Base-by-base conservation (phyloP, 2,113 vertebrate species). In the Nerophis lumbriciformis region DNA sequence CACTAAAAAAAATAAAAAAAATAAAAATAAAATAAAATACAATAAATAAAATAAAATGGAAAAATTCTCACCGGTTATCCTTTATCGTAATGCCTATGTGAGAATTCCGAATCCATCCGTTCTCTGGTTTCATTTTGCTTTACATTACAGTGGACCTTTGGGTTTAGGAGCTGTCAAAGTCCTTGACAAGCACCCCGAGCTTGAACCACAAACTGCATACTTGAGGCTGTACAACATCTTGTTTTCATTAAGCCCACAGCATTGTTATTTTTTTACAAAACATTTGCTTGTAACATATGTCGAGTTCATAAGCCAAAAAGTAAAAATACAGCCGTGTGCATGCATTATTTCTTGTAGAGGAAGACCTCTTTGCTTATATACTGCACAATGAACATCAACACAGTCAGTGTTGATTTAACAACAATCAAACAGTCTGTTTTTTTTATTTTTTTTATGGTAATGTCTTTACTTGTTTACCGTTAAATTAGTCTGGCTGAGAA, bases 401-500 rank as follows among this genome's bases (percentile, higher is more conserved):
- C 28, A 3, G 28, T 28, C 28, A 28, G 28, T 28, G 28, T 28
- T 3, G 28, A 28, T 28, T 28, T 44, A 15, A 35, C 13, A 39
- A 39, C 19, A 59, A 14, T 6, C 8, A 48, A 48, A 48, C 45
- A 48, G 8, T 28, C 11, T 2, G 14, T 35, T 48, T 28, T 48
- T 16, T 15, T 7, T 9, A 48, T 48, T 35, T 48, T 19, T 15
- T 13, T 9, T 36, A 9, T 13, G 8, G 9, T 48, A 35, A 36
- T 36, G 49, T 51, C 15, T 48, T 48, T 9, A 9, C 14, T 56
- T 54, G 56, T 69, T 68, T 74, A 66, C 79, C 56, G 71, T 1
- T 61, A 53, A 53, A 66, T 80, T 71, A 60, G 66, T 59, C 57
- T 52, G 75, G 69, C 69, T 66, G 69, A 71, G 73, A 50, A 78